Base-by-base conservation (phyloP, 2,888 invertebrate genomes). In the Selenia dentaria region DNA sequence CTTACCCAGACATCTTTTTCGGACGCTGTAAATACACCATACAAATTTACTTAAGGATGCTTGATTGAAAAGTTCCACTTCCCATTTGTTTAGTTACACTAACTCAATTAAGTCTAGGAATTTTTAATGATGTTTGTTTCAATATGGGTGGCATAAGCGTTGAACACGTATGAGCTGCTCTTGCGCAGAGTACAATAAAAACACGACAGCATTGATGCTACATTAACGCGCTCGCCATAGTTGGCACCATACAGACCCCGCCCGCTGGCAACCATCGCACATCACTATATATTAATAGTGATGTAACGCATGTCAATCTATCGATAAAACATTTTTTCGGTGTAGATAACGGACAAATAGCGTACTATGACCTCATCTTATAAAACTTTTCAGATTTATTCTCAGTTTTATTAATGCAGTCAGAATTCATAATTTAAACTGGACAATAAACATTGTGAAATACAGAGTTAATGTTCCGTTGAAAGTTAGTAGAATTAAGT, bases 201-300 rank as follows among this genome's bases (percentile, higher is more conserved):
- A 76, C 77, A 74, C 75, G 62, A 66, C 64, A 72, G 73, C 74
- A 78, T 66, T 62, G 77, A 67, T 70, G 83, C 65, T 84, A 86
- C 84, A 90, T 88, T 90, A 90, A 75, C 89, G 88, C 81, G 85
- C 86, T 76, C 83, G 82, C 83, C 88, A 90, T 90, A 86, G 76
- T 89, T 90, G 89, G 88, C 88, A 88, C 79, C 75, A 64, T 68
- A 61, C 67, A 70, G 67, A 69, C 85, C 70, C 81, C 85, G 79
- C 85, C 86, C 64, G 74, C 75, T 84, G 83, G 82, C 84, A 83
- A 64, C 64, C 54, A 57, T 59, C 59, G 54, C 64, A 65, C 67
- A 70, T 66, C 74, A 70, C 69, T 59, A 69, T 74, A 69, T 70
- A 75, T 73, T 73, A 67, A 69, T 79, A 80, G 81, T 75, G 80